Percentiles rank a stretch among this genome's conserved stretches.
These are phyloP conservation scores for Acanthopleura granulata DNA, from an alignment of 2,888 invertebrate genomes.

Conservation along the genomic window DNA sequence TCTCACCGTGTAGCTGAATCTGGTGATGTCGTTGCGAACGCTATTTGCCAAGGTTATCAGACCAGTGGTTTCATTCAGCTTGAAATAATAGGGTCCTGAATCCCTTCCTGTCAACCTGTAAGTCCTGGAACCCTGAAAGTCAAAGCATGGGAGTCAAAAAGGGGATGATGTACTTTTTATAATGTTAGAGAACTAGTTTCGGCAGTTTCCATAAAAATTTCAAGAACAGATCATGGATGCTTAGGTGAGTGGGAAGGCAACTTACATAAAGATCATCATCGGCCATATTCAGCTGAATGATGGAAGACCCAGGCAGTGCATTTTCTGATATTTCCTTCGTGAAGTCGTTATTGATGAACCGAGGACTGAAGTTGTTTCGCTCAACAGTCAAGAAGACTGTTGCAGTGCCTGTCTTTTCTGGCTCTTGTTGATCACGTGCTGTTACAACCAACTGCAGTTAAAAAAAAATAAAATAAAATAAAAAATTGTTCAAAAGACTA, in stretches of 20 bases:
- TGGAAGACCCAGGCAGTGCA: not conserved
- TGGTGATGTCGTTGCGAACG: not conserved
- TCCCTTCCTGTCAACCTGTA: not conserved
- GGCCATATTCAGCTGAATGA: not conserved
- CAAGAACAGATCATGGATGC: too few relatives aligned
- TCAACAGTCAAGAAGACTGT: not conserved
- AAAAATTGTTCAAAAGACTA: too few relatives aligned
- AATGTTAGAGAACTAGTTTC: too few relatives aligned
- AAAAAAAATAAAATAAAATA: too few relatives aligned
- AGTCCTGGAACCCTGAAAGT: not conserved
- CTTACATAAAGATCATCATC: not conserved
- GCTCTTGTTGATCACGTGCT: not conserved
- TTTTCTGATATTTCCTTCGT: not conserved
- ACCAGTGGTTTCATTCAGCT: not conserved
- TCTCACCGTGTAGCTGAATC: not conserved
- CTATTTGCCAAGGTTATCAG: conserved; percentile 1
- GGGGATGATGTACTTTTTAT: too few relatives aligned
- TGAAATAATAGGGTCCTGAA: not conserved
- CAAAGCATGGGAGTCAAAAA: not conserved
- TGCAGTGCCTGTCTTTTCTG: conserved; percentile 7
- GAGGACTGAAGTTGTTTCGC: not conserved
- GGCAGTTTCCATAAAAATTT: too few relatives aligned
- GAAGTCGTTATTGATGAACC: not conserved
- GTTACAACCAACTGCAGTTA: not conserved
- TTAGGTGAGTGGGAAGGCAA: not conserved